Conservation (phyloP, 2,113 vertebrate genomes). For the Scomber japonicus region DNA sequence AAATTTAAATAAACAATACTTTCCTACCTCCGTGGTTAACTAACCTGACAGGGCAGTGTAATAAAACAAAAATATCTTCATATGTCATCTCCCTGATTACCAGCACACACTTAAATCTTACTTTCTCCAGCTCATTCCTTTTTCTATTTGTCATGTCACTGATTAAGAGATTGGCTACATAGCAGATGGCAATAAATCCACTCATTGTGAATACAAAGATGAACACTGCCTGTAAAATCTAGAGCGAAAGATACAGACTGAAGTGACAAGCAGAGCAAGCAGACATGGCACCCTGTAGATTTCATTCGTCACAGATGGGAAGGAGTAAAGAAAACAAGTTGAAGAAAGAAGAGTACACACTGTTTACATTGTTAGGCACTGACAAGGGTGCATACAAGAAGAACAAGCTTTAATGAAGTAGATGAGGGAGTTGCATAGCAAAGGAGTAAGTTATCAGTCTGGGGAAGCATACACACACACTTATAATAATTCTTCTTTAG, state of each 20-base stretch:
- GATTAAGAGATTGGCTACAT: neutral
- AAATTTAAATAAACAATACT: slow-evolving; percentile 10
- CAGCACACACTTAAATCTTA: neutral
- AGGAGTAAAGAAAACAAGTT: neutral
- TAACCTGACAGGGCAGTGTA: slow-evolving; percentile 2
- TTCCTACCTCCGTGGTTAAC: slow-evolving; percentile 3
- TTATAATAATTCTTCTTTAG: slow-evolving; percentile 26
- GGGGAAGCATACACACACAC: slow-evolving; percentile 44
- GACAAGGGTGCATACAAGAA: slow-evolving; percentile 7
- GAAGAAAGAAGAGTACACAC: neutral
- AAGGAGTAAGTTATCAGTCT: slow-evolving; percentile 38
- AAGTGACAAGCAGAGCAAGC: slow-evolving; percentile 7
- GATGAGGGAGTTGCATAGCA: neutral
- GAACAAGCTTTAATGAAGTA: slow-evolving; percentile 6
- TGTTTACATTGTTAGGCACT: neutral
- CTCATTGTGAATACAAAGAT: neutral
- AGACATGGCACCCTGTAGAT: slow-evolving; percentile 3
- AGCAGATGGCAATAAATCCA: neutral
- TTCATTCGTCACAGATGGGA: slow-evolving; percentile 5
- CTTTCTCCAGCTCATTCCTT: neutral
- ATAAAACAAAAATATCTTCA: slow-evolving; percentile 3
- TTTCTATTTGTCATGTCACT: neutral
- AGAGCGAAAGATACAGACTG: slow-evolving; percentile 1
- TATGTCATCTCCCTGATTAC: neutral
- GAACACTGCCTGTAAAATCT: neutral